These are phyloP conservation scores for Pseudopipra pipra DNA, from an alignment of 2,113 vertebrate species.

Conservation along the genomic window DNA sequence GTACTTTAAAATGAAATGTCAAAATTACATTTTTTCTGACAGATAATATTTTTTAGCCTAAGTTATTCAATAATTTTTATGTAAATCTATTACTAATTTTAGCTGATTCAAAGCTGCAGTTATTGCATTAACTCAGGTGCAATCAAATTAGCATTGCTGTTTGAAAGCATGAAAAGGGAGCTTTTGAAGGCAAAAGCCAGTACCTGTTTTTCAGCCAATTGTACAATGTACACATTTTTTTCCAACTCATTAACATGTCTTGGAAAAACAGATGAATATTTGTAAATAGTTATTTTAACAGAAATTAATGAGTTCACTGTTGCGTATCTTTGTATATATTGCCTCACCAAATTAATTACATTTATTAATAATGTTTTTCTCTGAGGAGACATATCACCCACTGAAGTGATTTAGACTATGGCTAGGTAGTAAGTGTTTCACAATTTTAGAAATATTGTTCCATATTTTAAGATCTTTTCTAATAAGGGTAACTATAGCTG, in stretches of 20 bases:
- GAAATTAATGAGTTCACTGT: constrained; percentile 67
- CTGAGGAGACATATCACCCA: not conserved
- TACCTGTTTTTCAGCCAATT: constrained; percentile 41
- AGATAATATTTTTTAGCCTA: not conserved
- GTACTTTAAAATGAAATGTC: not conserved
- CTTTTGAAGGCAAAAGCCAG: not conserved
- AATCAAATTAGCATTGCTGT: not conserved
- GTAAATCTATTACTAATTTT: not conserved
- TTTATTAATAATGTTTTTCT: constrained; percentile 69
- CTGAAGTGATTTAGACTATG: constrained; percentile 43
- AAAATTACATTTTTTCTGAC: not conserved
- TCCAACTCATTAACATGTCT: constrained; percentile 56
- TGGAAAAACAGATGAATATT: constrained; percentile 64
- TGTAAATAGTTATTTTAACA: constrained; percentile 74
- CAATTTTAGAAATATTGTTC: not conserved
- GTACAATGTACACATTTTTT: constrained; percentile 36
- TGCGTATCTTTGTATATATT: constrained; percentile 69
- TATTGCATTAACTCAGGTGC: not conserved
- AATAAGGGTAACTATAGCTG: not conserved
- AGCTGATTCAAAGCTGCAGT: not conserved
- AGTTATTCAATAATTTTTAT: not conserved
- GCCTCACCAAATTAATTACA: constrained; percentile 70
- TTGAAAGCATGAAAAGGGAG: not conserved
- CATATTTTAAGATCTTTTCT: not conserved
- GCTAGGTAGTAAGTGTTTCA: not conserved